Evolutionary conservation across 2,888 invertebrate genomes (phyloP).

Genomic region (Diachrysia chrysitis): DNA sequence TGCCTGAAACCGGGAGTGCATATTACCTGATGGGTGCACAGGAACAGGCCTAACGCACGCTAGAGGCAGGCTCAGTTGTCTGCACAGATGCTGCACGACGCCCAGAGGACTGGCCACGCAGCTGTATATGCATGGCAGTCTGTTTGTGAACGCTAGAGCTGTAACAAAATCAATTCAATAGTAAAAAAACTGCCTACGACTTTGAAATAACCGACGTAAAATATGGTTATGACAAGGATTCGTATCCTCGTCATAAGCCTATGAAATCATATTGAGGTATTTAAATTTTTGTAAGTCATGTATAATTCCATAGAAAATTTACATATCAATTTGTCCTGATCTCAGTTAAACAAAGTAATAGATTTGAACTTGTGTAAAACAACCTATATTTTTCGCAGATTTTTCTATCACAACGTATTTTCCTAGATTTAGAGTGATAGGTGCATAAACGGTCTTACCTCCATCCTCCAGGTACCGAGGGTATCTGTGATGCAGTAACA

Average conservation of each 20-base stretch:
- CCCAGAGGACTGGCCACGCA: slow-evolving; percentile 94
- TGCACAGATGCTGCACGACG: slow-evolving; percentile 94
- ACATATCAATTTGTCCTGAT: too few species aligned
- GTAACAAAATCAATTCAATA: slow-evolving; percentile 48
- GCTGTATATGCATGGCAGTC: slow-evolving; percentile 96
- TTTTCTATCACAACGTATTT: too few species aligned
- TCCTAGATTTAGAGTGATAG: background rate
- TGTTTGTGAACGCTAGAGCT: slow-evolving; percentile 92
- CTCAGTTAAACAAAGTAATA: too few species aligned
- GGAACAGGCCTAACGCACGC: slow-evolving; percentile 96
- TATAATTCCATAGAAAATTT: too few species aligned
- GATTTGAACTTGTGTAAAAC: too few species aligned
- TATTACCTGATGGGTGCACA: slow-evolving; percentile 90
- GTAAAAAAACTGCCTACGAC: background rate
- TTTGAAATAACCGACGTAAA: too few species aligned
- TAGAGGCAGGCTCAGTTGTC: slow-evolving; percentile 95
- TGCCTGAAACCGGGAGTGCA: too few species aligned
- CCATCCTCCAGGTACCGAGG: slow-evolving; percentile 95
- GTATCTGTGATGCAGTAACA: slow-evolving; percentile 94
- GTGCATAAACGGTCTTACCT: slow-evolving; percentile 75
- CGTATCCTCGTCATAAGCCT: too few species aligned
- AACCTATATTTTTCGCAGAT: too few species aligned
- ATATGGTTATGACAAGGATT: too few species aligned
- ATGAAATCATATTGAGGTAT: too few species aligned
- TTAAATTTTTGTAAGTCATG: too few species aligned